Percentiles rank a stretch among this genome's conserved stretches.
Conservation (phyloP, 2,797 vertebrate genomes). For the Cheirogaleus major region DNA sequence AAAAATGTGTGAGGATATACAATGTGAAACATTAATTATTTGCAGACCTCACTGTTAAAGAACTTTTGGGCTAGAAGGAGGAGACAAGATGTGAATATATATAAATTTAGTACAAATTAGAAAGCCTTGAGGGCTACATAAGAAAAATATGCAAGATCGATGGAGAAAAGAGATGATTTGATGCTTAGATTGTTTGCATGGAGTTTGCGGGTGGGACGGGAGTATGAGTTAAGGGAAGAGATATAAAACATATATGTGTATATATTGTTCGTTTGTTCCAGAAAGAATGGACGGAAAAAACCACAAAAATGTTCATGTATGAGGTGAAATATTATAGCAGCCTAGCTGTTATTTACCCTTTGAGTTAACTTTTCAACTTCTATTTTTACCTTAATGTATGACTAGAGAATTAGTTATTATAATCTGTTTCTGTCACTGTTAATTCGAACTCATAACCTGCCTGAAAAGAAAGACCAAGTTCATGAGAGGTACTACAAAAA, state of each 20-base stretch:
- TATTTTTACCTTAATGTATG: constrained; percentile 24
- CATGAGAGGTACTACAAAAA: not conserved
- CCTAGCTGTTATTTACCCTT: not conserved
- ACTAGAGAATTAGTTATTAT: constrained; percentile 10
- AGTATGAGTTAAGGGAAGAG: not conserved
- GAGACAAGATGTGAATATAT: not conserved
- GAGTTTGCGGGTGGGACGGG: not conserved
- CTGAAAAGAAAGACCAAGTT: constrained; percentile 1
- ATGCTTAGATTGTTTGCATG: not conserved
- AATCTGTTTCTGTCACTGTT: constrained; percentile 4
- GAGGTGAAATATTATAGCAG: constrained; percentile 6
- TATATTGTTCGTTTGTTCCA: not conserved
- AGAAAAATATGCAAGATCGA: not conserved
- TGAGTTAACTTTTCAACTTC: constrained; percentile 7
- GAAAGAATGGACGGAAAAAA: not conserved
- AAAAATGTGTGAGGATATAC: not conserved
- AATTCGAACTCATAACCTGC: not conserved
- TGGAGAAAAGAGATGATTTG: constrained; percentile 16
- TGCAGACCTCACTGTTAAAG: constrained; percentile 13
- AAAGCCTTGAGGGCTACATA: constrained; percentile 18
- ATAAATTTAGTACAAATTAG: not conserved
- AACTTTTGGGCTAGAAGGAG: not conserved
- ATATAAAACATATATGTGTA: not conserved
- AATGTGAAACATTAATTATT: constrained; percentile 13
- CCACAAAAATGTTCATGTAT: not conserved